These are phyloP conservation scores for Campoplex capitator DNA, from an alignment of 2,888 invertebrate genomes.

Conservation along the genomic window DNA sequence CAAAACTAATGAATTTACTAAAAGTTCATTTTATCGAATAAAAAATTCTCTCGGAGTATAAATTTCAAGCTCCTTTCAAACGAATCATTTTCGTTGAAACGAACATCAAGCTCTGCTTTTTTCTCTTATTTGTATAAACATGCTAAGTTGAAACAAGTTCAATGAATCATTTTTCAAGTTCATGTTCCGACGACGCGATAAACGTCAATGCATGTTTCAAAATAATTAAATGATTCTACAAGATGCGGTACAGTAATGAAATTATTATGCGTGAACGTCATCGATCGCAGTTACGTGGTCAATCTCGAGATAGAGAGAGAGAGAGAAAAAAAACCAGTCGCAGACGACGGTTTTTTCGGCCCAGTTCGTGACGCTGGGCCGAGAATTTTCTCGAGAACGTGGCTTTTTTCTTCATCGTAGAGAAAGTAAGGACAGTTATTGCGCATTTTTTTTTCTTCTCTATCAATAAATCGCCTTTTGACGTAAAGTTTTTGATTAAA, in stretches of 20 bases:
- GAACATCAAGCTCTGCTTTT: background rate
- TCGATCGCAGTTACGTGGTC: slow-evolving; percentile 10
- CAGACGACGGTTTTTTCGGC: too few relatives aligned
- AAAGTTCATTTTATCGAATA: background rate
- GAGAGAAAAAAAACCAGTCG: background rate
- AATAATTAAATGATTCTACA: slow-evolving; percentile 1
- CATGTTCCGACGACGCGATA: slow-evolving; percentile 12
- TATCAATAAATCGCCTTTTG: background rate
- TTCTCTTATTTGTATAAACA: background rate
- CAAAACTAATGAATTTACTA: background rate
- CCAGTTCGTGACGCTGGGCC: slow-evolving; percentile 11
- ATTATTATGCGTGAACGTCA: slow-evolving; percentile 25
- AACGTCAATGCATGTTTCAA: background rate
- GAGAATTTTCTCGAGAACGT: slow-evolving; percentile 6
- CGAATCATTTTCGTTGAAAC: background rate
- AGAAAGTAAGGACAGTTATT: background rate
- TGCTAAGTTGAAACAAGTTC: background rate
- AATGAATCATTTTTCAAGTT: slow-evolving; percentile 14
- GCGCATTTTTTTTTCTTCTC: background rate
- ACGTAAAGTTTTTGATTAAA: background rate
- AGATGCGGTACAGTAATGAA: slow-evolving; percentile 11
- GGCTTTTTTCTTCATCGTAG: background rate
- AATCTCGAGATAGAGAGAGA: background rate
- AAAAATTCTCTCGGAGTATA: background rate
- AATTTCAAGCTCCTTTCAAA: background rate